Base-by-base conservation (phyloP, 2,888 invertebrate species). In the Merodon equestris region DNA sequence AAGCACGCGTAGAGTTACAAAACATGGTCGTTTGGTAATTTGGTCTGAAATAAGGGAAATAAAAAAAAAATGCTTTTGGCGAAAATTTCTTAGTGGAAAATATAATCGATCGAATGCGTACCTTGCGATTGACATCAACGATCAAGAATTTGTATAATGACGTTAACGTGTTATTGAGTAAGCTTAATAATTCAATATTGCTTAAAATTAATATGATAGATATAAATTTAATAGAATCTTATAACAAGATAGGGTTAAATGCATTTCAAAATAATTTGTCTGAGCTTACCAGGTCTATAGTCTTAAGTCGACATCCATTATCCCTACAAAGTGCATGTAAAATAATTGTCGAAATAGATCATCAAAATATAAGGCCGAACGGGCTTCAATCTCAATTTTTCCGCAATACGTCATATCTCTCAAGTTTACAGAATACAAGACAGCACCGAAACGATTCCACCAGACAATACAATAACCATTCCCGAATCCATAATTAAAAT, bases 191-290 rank as follows among this genome's bases (percentile, higher is more conserved):
- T 36, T 27, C 36, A 34, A 27, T 51, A 34, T 51, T 51, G 9
- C 14, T 14, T 51, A 51, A 51, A 34, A 2, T 10, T 51, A 14
- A 51, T 51, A n/a, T 3, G 9, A 36, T 34, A 1, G 36, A 51
- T 13, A 13, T 34, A 34, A 7, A 50, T 50, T 19, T 51, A 34
- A 51, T 51, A 36, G 51, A 51, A 12, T 68, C 47, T 12, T 45
- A 47, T 58, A 45, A 58, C n/a, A 58, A 45, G 14, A 58, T 58
- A 15, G 57, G 47, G 15, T 15, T 48, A 14, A 15, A 60, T 9
- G 18, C n/a, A 1, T 58, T 58, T 38, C 36, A 58, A 47, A 58
- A 58, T 47, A 58, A 38, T 18, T n/a, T 60, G 1, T 38, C 60
- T 4, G 47, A 60, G 18, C 60, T 47, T 9, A 38, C 60, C 10